These are phyloP conservation scores for Trichogramma dendrolimi DNA, from an alignment of 2,888 invertebrate species.

Conservation along the genomic window DNA sequence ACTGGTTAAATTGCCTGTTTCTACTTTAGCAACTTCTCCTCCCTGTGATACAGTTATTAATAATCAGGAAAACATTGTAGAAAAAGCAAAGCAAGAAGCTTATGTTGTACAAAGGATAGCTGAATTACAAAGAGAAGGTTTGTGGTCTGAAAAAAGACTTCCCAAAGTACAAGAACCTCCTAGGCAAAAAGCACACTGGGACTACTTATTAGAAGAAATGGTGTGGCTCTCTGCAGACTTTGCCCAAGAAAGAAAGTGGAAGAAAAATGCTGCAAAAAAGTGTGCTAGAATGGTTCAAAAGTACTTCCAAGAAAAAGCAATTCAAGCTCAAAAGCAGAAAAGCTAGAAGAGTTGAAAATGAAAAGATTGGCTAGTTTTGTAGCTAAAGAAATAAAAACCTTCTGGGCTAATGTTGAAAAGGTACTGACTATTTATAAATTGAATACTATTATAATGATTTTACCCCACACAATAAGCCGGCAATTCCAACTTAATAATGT, in stretches of 20 bases:
- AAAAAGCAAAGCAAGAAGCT: conserved; percentile 88
- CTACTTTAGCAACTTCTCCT: conserved; percentile 35
- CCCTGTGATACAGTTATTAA: conserved; percentile 43
- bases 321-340: conserved; percentile 87
- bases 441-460: conserved; percentile 6
- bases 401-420: conserved; percentile 96
- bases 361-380: conserved; percentile 84
- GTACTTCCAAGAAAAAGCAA: conserved; percentile 85
- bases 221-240: conserved; percentile 98
- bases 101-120: conserved; percentile 88
- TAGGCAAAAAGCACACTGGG: conserved; percentile 94
- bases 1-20: conserved; percentile 44
- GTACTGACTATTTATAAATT: conserved; percentile 46
- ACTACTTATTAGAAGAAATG: conserved; percentile 97
- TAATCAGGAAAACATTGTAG: conserved; percentile 74
- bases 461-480: conserved; percentile 52
- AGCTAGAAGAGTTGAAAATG: conserved; percentile 82
- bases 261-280: conserved; percentile 90
- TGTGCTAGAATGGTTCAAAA: conserved; percentile 89
- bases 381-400: conserved; percentile 88
- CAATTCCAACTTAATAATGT: conserved; percentile 42
- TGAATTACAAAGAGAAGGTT: conserved; percentile 87
- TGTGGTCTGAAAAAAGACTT: conserved; percentile 89
- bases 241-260: conserved; percentile 96
- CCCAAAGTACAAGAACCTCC: conserved; percentile 89